Percentiles rank a stretch among this genome's conserved stretches.
phyloP scores from a whole-genome alignment of 2,888 invertebrate species.

The Hirtodrosophila cameraria region DNA sequence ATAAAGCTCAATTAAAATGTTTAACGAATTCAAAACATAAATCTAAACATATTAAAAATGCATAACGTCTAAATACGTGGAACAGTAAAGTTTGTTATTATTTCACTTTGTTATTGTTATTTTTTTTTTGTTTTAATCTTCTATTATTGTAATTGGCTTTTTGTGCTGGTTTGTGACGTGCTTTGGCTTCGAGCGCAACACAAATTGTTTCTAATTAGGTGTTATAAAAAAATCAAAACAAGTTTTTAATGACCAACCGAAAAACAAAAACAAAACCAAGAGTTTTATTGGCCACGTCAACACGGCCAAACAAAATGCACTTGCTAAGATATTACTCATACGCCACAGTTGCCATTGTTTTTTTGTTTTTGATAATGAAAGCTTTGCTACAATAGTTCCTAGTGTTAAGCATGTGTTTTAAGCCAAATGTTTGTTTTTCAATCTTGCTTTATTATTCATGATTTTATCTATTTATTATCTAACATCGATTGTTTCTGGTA shows the following conservation, averaged over 20 bases:
- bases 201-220: constrained; percentile 41
- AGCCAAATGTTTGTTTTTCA: too few species aligned
- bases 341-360: constrained; percentile 29
- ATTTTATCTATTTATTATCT: too few species aligned
- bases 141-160: not conserved
- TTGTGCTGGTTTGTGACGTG: not conserved
- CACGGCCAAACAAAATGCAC: constrained; percentile 19
- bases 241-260: constrained; percentile 29
- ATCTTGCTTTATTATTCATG: not conserved
- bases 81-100: constrained; percentile 24
- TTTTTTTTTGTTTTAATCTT: not conserved
- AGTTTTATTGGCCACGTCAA: constrained; percentile 28
- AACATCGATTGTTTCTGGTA: too few species aligned
- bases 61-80: constrained; percentile 24
- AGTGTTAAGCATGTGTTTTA: not conserved
- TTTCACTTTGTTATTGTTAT: not conserved
- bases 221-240: constrained; percentile 22
- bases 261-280: not conserved
- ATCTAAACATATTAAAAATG: constrained; percentile 6
- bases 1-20: constrained; percentile 50
- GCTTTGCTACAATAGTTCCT: not conserved
- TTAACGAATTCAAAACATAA: constrained; percentile 15
- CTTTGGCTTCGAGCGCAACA: constrained; percentile 17
- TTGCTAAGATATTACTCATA: constrained; percentile 36
- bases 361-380: constrained; percentile 13